Conservation (phyloP, 2,797 vertebrate genomes). For the Mormyrus hasselquistii region DNA sequence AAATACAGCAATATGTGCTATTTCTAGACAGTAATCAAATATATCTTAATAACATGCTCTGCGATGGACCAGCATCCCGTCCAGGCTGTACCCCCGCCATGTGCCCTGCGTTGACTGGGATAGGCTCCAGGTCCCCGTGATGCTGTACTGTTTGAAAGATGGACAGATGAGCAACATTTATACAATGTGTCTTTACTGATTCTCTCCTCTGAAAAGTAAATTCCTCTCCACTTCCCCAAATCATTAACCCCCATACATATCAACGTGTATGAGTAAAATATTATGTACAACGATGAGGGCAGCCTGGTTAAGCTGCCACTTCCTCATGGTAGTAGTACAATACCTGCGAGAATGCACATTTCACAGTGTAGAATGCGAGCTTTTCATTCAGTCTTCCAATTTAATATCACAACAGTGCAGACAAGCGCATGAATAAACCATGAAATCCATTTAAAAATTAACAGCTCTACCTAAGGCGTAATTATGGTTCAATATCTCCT, state of each 20-base stretch:
- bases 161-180: background rate
- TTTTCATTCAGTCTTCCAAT: slow-evolving; percentile 35
- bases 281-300: slow-evolving; percentile 30
- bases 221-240: background rate
- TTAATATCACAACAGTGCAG: slow-evolving; percentile 46
- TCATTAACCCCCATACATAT: background rate
- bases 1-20: background rate
- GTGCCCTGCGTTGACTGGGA: background rate
- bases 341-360: background rate
- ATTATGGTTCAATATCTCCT: slow-evolving; percentile 56
- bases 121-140: background rate
- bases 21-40: background rate
- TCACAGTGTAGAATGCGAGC: slow-evolving; percentile 26
- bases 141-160: background rate
- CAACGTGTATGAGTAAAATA: slow-evolving; percentile 22
- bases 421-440: slow-evolving; percentile 68
- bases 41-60: background rate
- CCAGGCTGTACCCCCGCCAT: no score
- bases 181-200: background rate
- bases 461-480: slow-evolving; percentile 62
- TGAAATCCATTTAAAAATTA: slow-evolving; percentile 67
- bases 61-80: no score
- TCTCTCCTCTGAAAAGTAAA: slow-evolving; percentile 9
- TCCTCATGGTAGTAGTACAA: background rate
- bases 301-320: slow-evolving; percentile 28